Conservation (phyloP, 2,113 vertebrate genomes). For the Elephantulus edwardii region DNA sequence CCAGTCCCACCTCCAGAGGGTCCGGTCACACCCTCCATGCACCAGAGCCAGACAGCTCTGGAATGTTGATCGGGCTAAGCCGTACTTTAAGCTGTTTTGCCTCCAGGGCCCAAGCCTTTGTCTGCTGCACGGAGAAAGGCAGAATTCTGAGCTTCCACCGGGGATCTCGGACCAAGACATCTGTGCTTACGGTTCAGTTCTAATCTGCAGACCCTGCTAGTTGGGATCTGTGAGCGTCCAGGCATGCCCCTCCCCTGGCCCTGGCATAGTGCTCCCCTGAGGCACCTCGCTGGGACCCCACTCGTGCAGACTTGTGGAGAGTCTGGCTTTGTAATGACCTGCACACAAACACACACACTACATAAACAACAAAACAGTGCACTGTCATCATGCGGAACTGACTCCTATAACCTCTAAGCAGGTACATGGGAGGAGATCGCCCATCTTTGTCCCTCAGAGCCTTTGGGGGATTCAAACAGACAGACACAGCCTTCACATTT, state of each 20-base stretch:
- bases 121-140: neutral
- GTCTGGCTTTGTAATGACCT: neutral
- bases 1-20: neutral
- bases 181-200: neutral
- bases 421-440: too few species aligned
- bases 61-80: too few species aligned
- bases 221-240: neutral
- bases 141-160: neutral
- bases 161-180: neutral
- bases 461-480: too few species aligned
- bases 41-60: neutral
- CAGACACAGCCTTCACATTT: neutral
- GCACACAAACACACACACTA: neutral
- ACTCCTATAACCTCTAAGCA: too few species aligned
- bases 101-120: neutral
- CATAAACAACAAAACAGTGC: too few species aligned
- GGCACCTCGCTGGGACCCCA: neutral
- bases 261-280: rapidly evolving
- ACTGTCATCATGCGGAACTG: too few species aligned
- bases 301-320: neutral
- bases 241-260: too few species aligned
- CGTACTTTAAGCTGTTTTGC: neutral
- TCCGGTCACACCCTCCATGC: neutral
- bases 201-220: neutral
- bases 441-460: too few species aligned